phyloP scores from a whole-genome alignment of 2,888 invertebrate genomes.

The Nephrotoma appendiculata region DNA sequence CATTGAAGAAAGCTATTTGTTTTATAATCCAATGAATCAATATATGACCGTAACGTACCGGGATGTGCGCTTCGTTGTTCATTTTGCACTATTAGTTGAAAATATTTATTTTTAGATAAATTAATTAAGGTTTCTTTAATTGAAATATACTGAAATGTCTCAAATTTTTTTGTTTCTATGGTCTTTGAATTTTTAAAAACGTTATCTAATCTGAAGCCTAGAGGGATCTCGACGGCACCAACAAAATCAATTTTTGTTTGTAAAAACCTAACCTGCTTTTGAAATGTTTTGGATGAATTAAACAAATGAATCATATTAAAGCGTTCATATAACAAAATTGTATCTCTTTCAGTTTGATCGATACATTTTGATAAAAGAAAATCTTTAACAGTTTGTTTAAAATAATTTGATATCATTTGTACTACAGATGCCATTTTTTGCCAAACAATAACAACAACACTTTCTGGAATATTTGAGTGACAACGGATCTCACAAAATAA shows the following conservation, averaged over 20 bases:
- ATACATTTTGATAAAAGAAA: no score
- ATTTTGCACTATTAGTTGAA: not conserved
- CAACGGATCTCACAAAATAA: no score
- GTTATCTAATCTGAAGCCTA: not conserved
- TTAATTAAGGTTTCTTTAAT: not conserved
- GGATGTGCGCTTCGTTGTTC: no score
- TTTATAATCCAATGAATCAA: no score
- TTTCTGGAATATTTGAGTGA: not conserved
- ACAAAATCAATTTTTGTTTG: not conserved
- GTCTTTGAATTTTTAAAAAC: not conserved
- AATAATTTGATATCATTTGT: no score
- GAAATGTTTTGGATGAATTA: no score
- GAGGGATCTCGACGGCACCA: not conserved
- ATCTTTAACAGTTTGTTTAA: no score
- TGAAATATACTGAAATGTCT: constrained; percentile 6
- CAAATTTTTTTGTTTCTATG: not conserved
- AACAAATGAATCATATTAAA: not conserved
- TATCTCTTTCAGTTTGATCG: no score
- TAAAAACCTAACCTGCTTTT: not conserved
- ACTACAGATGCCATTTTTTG: not conserved
- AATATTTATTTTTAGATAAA: not conserved
- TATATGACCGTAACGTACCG: no score
- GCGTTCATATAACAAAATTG: no score
- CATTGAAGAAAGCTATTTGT: no score
- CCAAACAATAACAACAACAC: no score